These are phyloP conservation scores for Lepidochrysops patricia DNA, from an alignment of 2,888 invertebrate species.

Conservation along the genomic window DNA sequence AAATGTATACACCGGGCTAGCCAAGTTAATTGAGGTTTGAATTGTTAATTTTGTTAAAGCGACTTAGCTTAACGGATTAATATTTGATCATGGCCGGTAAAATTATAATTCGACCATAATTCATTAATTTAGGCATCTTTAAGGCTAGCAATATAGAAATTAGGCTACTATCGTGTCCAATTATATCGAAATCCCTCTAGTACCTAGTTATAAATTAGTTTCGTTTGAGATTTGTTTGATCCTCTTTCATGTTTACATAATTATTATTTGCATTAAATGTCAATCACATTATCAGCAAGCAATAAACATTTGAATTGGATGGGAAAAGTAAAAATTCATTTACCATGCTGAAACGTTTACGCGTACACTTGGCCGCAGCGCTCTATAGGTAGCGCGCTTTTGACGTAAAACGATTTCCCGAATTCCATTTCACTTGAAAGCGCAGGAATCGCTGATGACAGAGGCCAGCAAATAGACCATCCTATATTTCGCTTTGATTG, in stretches of 20 bases:
- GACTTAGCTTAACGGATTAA: neutral
- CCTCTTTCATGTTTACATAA: too few species aligned
- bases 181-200: too few species aligned
- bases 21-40: neutral
- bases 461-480: neutral
- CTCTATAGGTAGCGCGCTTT: constrained; percentile 19
- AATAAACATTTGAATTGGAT: neutral
- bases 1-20: neutral
- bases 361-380: neutral
- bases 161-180: too few species aligned
- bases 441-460: constrained; percentile 14
- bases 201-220: too few species aligned
- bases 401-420: constrained; percentile 23
- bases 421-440: constrained; percentile 20
- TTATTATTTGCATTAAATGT: neutral
- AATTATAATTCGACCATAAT: neutral
- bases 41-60: neutral
- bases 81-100: neutral
- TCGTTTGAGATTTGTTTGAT: too few species aligned
- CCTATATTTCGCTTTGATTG: constrained; percentile 13
- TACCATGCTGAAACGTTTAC: neutral
- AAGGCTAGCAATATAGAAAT: too few species aligned
- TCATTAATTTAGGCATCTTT: neutral
- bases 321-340: neutral
- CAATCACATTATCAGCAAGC: neutral